Conservation (phyloP, 30 jellyfish, hydroid and myxozoan genomes). For the Morbakka virulenta region DNA sequence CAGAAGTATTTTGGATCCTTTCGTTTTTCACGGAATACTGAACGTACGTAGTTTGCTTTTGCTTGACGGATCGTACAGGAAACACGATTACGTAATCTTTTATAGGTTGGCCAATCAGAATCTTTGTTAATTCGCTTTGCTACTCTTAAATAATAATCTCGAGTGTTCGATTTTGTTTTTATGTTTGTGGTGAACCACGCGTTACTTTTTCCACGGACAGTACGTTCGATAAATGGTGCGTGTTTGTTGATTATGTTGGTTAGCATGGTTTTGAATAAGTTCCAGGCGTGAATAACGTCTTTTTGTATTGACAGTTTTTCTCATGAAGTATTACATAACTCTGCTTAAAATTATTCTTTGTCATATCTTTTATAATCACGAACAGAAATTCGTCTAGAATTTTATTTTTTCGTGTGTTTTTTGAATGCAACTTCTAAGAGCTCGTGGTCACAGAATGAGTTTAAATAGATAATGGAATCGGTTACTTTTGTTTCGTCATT, state of each 20-base stretch:
- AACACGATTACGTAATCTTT: neutral
- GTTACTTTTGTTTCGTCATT: conserved; percentile 4
- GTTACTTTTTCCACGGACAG: neutral
- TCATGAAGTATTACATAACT: neutral
- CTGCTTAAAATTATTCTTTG: neutral
- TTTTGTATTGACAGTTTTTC: too few relatives aligned
- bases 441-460: conserved; percentile 22
- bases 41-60: neutral
- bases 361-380: conserved; percentile 2
- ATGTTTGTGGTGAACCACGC: neutral
- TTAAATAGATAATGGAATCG: too few relatives aligned
- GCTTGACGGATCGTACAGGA: neutral
- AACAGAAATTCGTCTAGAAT: conserved; percentile 13
- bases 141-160: neutral
- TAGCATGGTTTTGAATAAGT: neutral
- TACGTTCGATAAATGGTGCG: neutral
- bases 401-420: conserved; percentile 4
- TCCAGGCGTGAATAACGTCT: conserved; percentile 12
- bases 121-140: neutral
- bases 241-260: neutral
- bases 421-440: conserved; percentile 2
- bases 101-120: neutral
- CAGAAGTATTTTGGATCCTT: neutral
- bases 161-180: neutral
- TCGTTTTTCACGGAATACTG: neutral